A percentile compares a stretch with the other conserved stretches of the same genome.
phyloP scores from a whole-genome alignment of 2,113 vertebrate genomes.

The Dipodomys spectabilis region DNA sequence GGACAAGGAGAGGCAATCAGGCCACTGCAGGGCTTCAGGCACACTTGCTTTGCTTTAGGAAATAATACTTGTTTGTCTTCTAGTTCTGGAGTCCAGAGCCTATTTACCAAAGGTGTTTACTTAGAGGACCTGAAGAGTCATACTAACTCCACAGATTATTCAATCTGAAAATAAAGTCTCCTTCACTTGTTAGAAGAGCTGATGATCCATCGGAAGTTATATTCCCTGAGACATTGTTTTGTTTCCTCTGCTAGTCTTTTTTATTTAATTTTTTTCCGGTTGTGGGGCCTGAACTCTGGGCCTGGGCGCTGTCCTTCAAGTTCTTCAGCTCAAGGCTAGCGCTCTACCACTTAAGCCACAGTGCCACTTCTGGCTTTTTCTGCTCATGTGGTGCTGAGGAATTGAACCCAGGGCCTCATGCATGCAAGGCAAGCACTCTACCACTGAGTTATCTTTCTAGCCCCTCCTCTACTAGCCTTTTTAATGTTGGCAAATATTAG shows the following conservation, averaged over 20 bases:
- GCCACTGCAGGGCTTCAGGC: background rate
- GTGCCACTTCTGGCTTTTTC: no score
- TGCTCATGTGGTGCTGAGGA: no score
- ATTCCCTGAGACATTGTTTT: background rate
- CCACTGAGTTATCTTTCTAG: no score
- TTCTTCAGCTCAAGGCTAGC: no score
- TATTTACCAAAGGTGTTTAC: constrained; percentile 39
- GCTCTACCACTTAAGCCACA: no score
- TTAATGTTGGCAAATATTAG: background rate
- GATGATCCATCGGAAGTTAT: background rate
- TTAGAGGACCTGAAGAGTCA: background rate
- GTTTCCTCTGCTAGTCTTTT: constrained; percentile 5
- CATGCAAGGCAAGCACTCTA: no score
- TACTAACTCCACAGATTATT: background rate
- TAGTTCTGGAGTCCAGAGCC: background rate
- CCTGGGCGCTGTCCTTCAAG: no score
- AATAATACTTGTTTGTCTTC: background rate
- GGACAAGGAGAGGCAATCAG: background rate
- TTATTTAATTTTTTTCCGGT: background rate
- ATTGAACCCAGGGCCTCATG: no score
- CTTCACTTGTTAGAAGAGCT: background rate
- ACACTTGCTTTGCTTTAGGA: background rate
- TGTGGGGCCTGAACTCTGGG: no score
- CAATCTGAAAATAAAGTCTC: constrained; percentile 13
- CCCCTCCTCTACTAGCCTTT: background rate